These are phyloP conservation scores for Picus viridis DNA, from an alignment of 2,797 vertebrate species.

Conservation along the genomic window DNA sequence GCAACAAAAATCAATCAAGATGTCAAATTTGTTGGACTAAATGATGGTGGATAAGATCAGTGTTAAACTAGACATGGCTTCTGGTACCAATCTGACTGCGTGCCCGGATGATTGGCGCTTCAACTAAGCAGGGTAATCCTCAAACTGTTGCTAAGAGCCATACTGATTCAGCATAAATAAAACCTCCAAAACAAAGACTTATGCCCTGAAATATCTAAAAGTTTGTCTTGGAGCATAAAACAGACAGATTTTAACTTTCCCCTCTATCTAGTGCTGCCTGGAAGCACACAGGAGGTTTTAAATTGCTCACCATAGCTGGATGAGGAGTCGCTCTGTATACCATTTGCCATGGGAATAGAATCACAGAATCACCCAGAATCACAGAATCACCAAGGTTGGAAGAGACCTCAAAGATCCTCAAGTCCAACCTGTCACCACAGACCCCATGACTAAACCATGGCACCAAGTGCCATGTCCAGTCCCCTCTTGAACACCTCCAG, in stretches of 20 bases:
- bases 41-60: background rate
- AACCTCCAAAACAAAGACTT: background rate
- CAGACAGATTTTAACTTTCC: background rate
- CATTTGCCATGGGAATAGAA: background rate
- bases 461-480: no score
- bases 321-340: rapidly evolving
- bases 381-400: no score
- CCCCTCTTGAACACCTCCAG: no score
- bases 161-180: background rate
- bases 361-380: no score
- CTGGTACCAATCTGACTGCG: background rate
- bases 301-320: background rate
- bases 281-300: rapidly evolving
- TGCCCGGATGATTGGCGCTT: background rate
- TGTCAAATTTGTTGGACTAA: background rate
- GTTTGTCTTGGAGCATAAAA: background rate
- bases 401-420: background rate
- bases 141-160: background rate
- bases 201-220: background rate
- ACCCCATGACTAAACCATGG: no score
- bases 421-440: no score
- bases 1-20: background rate
- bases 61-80: background rate
- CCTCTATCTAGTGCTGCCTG: background rate
- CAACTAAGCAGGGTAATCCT: background rate